These are phyloP conservation scores for Aphis craccivora DNA, from an alignment of 1,140 invertebrate genomes.

Conservation along the genomic window DNA sequence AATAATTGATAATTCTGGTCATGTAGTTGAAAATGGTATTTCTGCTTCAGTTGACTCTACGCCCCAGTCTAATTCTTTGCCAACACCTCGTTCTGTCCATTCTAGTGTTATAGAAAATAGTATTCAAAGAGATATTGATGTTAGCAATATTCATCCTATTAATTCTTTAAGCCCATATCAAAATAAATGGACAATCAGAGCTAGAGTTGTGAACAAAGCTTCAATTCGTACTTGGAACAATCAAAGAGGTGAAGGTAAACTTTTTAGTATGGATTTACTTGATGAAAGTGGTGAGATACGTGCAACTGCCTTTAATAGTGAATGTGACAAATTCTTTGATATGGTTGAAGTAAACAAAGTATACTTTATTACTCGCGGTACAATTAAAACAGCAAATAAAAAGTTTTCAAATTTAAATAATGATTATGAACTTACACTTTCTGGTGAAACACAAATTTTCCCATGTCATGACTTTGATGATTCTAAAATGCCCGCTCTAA, in stretches of 20 bases:
- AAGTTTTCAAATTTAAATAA: conserved; percentile 85
- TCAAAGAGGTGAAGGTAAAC: conserved; percentile 87
- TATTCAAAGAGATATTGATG: conserved; percentile 39
- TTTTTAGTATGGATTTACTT: conserved; percentile 91
- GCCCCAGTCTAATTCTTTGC: neutral
- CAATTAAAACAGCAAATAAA: conserved; percentile 91
- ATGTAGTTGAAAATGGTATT: neutral
- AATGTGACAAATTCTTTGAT: conserved; percentile 90
- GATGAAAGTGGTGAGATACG: conserved; percentile 96
- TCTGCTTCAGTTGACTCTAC: neutral
- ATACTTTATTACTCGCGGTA: conserved; percentile 85
- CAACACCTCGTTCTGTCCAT: neutral
- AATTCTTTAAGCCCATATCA: conserved; percentile 87
- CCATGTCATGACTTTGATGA: conserved; percentile 72
- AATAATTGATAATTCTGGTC: conserved; percentile 58
- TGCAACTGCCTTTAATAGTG: conserved; percentile 89
- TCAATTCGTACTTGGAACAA: conserved; percentile 88
- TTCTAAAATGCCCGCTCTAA: conserved; percentile 75
- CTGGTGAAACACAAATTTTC: conserved; percentile 78
- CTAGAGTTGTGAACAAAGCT: conserved; percentile 84
- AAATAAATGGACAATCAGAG: conserved; percentile 94
- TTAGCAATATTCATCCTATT: conserved; percentile 71
- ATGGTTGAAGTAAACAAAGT: conserved; percentile 76
- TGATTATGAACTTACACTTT: conserved; percentile 96
- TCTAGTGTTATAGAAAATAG: neutral